These are phyloP conservation scores for Gadopsis marmoratus DNA, from an alignment of 2,797 vertebrate species.

Conservation along the genomic window DNA sequence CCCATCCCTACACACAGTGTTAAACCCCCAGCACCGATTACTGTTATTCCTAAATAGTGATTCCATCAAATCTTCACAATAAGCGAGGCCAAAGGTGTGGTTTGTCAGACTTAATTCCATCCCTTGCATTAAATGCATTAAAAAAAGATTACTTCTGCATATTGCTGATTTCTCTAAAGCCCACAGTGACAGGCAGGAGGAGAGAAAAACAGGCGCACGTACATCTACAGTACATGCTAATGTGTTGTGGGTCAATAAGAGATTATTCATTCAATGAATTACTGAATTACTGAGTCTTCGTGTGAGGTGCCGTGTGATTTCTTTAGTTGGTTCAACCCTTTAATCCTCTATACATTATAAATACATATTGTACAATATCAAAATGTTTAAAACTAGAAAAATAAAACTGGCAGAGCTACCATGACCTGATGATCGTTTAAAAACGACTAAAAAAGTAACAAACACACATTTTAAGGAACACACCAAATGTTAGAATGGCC, in stretches of 20 bases:
- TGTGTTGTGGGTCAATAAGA: background rate
- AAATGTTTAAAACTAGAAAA: slow-evolving; percentile 39
- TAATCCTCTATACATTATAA: slow-evolving; percentile 28
- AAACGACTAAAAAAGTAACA: background rate
- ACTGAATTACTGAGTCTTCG: background rate
- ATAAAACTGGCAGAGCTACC: slow-evolving; percentile 28
- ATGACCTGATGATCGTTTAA: slow-evolving; percentile 15
- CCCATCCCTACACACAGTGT: background rate
- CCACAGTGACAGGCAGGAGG: background rate
- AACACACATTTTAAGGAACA: background rate
- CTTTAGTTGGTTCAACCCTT: slow-evolving; percentile 10
- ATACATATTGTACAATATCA: slow-evolving; percentile 43
- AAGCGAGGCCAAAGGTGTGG: slow-evolving; percentile 12
- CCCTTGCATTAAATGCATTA: background rate
- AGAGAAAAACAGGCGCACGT: background rate
- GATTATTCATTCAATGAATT: background rate
- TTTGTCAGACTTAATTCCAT: slow-evolving; percentile 3
- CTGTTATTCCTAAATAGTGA: background rate
- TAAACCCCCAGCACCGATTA: background rate
- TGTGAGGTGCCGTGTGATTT: slow-evolving; percentile 12
- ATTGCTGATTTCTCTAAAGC: slow-evolving; percentile 16
- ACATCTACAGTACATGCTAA: slow-evolving; percentile 3
- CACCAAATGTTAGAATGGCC: slow-evolving; percentile 8
- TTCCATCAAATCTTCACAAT: slow-evolving; percentile 28
- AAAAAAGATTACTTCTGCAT: slow-evolving; percentile 9